phyloP scores from a whole-genome alignment of 2,113 vertebrate genomes.

The Austrofundulus limnaeus region DNA sequence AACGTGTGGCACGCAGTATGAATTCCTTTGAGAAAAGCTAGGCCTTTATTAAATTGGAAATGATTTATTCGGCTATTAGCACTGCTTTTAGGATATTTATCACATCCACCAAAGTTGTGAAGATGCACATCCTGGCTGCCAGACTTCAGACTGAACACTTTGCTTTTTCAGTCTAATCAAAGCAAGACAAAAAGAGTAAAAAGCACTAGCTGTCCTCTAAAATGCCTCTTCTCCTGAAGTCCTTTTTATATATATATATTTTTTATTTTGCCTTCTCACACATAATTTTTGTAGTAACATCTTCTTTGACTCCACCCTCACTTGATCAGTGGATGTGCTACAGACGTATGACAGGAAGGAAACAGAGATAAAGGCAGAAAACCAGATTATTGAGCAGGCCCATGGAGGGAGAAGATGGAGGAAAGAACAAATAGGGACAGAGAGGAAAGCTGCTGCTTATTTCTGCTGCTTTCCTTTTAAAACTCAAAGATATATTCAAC shows the following conservation, averaged over 20 bases:
- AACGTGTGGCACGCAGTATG: too few species aligned
- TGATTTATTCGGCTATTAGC: too few species aligned
- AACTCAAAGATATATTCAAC: constrained; percentile 62
- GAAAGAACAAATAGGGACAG: constrained; percentile 21
- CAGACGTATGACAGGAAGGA: constrained; percentile 49
- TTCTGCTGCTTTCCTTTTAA: constrained; percentile 28
- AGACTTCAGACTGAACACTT: too few species aligned
- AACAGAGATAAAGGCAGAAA: constrained; percentile 61
- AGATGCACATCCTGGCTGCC: too few species aligned
- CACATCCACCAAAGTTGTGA: too few species aligned
- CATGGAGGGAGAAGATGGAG: constrained; percentile 26
- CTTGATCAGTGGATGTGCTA: constrained; percentile 32
- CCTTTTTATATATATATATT: constrained; percentile 12
- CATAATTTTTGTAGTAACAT: constrained; percentile 49
- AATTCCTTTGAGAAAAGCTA: too few species aligned
- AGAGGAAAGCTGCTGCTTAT: constrained; percentile 36
- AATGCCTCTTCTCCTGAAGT: background rate
- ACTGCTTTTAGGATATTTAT: too few species aligned
- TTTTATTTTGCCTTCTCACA: constrained; percentile 22
- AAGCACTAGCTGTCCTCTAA: background rate
- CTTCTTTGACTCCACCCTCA: constrained; percentile 31
- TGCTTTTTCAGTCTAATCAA: too few species aligned
- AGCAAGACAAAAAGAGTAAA: too few species aligned
- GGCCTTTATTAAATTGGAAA: too few species aligned
- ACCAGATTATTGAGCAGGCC: constrained; percentile 54